A percentile compares a stretch with the other conserved stretches of the same genome.
Evolutionary conservation across 2,888 invertebrate genomes (phyloP).

Genomic region (Polylopha cassiicola): DNA sequence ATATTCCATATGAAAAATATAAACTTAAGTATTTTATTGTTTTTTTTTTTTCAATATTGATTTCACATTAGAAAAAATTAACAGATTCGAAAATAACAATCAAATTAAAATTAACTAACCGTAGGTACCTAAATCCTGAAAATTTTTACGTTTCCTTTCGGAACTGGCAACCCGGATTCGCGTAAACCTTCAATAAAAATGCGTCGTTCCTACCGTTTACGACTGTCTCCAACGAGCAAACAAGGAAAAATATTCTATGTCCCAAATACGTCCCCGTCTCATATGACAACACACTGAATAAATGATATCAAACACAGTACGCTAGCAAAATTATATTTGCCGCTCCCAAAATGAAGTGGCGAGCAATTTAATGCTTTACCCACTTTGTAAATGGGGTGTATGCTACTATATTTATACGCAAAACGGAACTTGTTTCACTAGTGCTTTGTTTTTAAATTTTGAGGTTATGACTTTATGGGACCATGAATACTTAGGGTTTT

Average conservation of each 20-base stretch:
- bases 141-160: too few species aligned
- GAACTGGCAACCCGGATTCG: too few species aligned
- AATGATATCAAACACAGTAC: slow-evolving; percentile 16
- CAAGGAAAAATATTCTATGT: slow-evolving; percentile 9
- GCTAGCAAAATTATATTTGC: slow-evolving; percentile 11
- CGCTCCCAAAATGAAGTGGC: slow-evolving; percentile 10
- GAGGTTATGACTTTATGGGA: too few species aligned
- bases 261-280: slow-evolving; percentile 9
- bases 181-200: slow-evolving; percentile 4
- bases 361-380: slow-evolving; percentile 10
- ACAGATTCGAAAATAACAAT: too few species aligned
- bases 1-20: too few species aligned
- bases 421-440: too few species aligned
- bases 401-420: slow-evolving; percentile 2
- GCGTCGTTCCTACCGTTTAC: slow-evolving; percentile 3
- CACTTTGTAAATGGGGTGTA: slow-evolving; percentile 5
- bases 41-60: not conserved
- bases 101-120: too few species aligned
- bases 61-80: too few species aligned
- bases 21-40: not conserved
- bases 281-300: slow-evolving; percentile 18
- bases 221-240: slow-evolving; percentile 5
- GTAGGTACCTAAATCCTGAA: too few species aligned
- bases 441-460: too few species aligned
- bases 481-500: too few species aligned